Percentiles rank a stretch among this genome's conserved stretches.
These are phyloP conservation scores for Lobophora halterata DNA, from an alignment of 2,888 invertebrate genomes.

Conservation along the genomic window DNA sequence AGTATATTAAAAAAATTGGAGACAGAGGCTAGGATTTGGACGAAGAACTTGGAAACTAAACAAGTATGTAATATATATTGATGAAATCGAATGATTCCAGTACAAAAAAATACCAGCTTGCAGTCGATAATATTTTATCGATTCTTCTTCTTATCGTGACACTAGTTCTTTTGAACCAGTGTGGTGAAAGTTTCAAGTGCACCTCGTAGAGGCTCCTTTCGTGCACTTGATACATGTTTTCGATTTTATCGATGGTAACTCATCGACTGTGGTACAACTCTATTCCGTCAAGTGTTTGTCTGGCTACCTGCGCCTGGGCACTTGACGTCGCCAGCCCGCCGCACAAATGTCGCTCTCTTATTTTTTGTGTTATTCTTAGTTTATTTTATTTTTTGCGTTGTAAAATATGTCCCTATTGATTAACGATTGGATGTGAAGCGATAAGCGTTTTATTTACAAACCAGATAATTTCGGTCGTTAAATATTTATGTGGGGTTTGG, in stretches of 20 bases:
- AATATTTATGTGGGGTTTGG: slow-evolving; percentile 20
- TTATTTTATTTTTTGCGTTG: slow-evolving; percentile 27
- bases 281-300: slow-evolving; percentile 29
- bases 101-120: too few species aligned
- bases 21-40: too few species aligned
- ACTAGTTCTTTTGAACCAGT: too few species aligned
- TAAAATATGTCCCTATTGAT: slow-evolving; percentile 37
- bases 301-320: slow-evolving; percentile 51
- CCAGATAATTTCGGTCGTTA: slow-evolving; percentile 20
- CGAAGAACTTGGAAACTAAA: too few species aligned
- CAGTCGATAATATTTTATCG: too few species aligned
- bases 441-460: slow-evolving; percentile 27
- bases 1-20: too few species aligned
- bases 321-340: slow-evolving; percentile 53
- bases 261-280: slow-evolving; percentile 20
- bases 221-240: too few species aligned
- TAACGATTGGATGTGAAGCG: slow-evolving; percentile 29
- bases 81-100: too few species aligned
- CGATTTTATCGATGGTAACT: slow-evolving; percentile 4
- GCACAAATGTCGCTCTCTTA: slow-evolving; percentile 46
- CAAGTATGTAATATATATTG: too few species aligned
- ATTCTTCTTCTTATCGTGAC: too few species aligned
- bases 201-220: too few species aligned
- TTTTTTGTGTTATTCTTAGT: slow-evolving; percentile 32
- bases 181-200: too few species aligned